Base-by-base conservation (phyloP, 2,113 vertebrate species). In the Charina bottae region DNA sequence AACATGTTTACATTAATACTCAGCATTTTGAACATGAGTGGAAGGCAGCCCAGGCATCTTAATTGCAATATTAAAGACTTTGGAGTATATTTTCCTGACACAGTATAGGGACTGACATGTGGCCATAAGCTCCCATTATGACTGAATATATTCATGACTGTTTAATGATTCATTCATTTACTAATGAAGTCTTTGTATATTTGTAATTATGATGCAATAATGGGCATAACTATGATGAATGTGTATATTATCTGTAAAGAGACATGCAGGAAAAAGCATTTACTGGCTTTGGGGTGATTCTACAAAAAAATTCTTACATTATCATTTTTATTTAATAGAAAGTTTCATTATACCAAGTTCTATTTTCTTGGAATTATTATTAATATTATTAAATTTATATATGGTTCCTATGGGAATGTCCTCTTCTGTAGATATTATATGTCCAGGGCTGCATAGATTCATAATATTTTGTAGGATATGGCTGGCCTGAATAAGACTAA, bases 1-100 rank as follows among this genome's bases (percentile, higher is more conserved):
- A 90, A 26, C 37, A 78, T 90, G 58, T 93, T 88, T 92, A 56
- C 91, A 91, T 92, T 94, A 60, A 83, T 90, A 78, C 87, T 59
- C 83, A 86, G 91, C 64, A 33, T 85, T 91, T 89, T 33, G 72
- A 87, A 60, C 83, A 91, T 23, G 62, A 83, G 53, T 42, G 49
- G 56, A 88, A 46, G 33, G 55, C 49, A 62, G 83, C 89, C 17
- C 6, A 11, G 6, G 60, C 88, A 60, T 78, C 88, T 89, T 89
- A 90, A 64, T 91, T 89, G 42, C 87, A 42, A 58, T 59, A 72
- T 83, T 83, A 92, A 92, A 92, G 56, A 59, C 86, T 86, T 62
- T 0, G 37, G 89, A 72, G 90, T 90, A 56, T 91, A 92, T 86
- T 91, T 83, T 86, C 78, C 56, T 92, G 60, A 85, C 26, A 62